These are phyloP conservation scores for Pavo muticus DNA, from an alignment of 2,113 vertebrate species.

Conservation along the genomic window DNA sequence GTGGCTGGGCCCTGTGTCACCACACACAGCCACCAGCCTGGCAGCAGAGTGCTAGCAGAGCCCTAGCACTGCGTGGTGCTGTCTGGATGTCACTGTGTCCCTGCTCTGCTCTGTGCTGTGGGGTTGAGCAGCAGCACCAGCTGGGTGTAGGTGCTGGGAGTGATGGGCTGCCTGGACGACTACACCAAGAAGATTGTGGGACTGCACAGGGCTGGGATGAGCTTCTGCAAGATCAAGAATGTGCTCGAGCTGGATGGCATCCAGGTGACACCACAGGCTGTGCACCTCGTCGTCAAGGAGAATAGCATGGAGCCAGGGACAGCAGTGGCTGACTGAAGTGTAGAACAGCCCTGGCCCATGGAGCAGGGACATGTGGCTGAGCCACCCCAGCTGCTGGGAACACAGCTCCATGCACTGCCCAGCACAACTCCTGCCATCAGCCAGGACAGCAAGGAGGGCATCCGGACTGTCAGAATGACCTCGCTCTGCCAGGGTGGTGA, in stretches of 20 bases:
- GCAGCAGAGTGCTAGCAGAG: background rate
- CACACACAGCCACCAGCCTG: background rate
- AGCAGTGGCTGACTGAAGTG: slow-evolving; percentile 61
- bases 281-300: slow-evolving; percentile 87
- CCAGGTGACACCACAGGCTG: slow-evolving; percentile 84
- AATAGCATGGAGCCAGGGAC: slow-evolving; percentile 67
- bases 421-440: background rate
- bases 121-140: background rate
- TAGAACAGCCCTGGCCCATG: slow-evolving; percentile 73
- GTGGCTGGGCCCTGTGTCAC: rapidly evolving
- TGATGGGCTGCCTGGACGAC: slow-evolving; percentile 87
- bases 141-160: background rate
- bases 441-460: slow-evolving; percentile 72
- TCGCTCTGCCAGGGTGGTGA: slow-evolving; percentile 73
- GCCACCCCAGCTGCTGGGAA: background rate
- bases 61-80: rapidly evolving
- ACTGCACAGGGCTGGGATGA: slow-evolving; percentile 84
- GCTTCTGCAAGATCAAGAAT: slow-evolving; percentile 90
- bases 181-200: slow-evolving; percentile 88
- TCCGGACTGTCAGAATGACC: slow-evolving; percentile 80
- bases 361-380: slow-evolving; percentile 40
- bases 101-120: rapidly evolving
- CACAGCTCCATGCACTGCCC: background rate
- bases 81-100: rapidly evolving
- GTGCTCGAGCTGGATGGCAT: slow-evolving; percentile 89